Evolutionary conservation across 2,113 vertebrate species (phyloP), one percentile per base, ranked within the genome.

Genomic region (Zingel zingel): DNA sequence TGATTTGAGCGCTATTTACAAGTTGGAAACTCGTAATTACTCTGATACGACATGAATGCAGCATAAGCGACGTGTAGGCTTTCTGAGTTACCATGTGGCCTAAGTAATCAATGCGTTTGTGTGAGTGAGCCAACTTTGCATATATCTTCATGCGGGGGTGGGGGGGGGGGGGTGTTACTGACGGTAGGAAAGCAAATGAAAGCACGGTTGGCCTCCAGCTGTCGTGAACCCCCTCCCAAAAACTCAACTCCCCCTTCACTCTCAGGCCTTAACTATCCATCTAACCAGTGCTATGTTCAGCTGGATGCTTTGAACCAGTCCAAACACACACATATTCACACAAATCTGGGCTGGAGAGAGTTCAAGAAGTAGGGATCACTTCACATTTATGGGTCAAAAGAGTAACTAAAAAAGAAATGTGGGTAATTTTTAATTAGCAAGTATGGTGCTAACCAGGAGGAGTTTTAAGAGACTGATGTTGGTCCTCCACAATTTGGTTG

Each of bases 151-250:
- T 10, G 36, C 8, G 0, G 39, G 39, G 8, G 33, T n/a, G 33
- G 33, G 36, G 36, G 36, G 36, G 39, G 9, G 6, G 33, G 33
- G 7, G 36, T 8, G 36, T 53, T 45, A 48, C 75, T 79, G 88
- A 90, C 87, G 86, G 91, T 91, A 88, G 86, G 64, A 86, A 64
- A 85, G 81, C 70, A 45, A 85, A 81, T 70, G 58, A 86, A 39
- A 88, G 65, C 45, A 3, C 12, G 16, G 65, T 61, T 58, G 64
- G 58, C 50, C 73, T 71, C 81, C 90, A 91, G 92, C 90, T 92
- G 90, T 83, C 74, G 11, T 27, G 23, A 61, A 3, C 77, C 59
- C 78, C 76, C 76, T 19, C 77, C 68, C 30, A 48, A 23, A 54
- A 27, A 66, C 75, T n/a, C 30, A 71, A 58, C 45, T 36, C 54